These are phyloP conservation scores for Periphyllus acericola DNA, from an alignment of 2,888 invertebrate species.

Conservation along the genomic window DNA sequence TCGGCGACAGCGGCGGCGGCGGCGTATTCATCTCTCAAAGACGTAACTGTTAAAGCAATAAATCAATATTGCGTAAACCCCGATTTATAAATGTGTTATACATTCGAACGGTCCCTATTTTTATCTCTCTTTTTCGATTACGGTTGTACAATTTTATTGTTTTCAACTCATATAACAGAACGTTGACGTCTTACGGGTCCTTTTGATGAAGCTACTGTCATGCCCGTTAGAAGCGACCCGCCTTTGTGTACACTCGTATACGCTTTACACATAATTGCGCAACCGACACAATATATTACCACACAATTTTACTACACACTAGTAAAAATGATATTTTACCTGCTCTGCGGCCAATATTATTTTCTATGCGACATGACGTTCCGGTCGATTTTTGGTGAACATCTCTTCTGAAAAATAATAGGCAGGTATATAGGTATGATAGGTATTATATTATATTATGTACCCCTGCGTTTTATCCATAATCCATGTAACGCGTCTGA, in stretches of 20 bases:
- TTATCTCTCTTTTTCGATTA: constrained; percentile 31
- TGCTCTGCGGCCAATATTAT: not conserved
- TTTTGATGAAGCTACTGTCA: constrained; percentile 55
- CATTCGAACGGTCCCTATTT: constrained; percentile 23
- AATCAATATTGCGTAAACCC: constrained; percentile 59
- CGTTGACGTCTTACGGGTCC: constrained; percentile 23
- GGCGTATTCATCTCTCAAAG: constrained; percentile 53
- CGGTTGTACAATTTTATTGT: constrained; percentile 29
- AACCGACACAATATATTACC: constrained; percentile 5
- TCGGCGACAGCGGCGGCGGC: constrained; percentile 44
- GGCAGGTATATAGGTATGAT: not conserved
- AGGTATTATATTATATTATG: not conserved
- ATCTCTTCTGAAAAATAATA: constrained; percentile 13
- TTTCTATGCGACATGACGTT: not conserved
- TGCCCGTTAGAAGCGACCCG: constrained; percentile 16
- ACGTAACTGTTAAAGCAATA: constrained; percentile 59
- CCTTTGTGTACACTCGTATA: not conserved
- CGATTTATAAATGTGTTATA: constrained; percentile 39
- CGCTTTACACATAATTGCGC: not conserved
- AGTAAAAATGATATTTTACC: not conserved
- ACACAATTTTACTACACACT: not conserved
- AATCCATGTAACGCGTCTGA: not conserved
- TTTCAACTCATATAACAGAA: constrained; percentile 37
- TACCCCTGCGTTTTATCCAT: not conserved
- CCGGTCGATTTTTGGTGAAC: constrained; percentile 6